Base-by-base conservation (phyloP, 2,113 vertebrate genomes). In the Oreochromis aureus region DNA sequence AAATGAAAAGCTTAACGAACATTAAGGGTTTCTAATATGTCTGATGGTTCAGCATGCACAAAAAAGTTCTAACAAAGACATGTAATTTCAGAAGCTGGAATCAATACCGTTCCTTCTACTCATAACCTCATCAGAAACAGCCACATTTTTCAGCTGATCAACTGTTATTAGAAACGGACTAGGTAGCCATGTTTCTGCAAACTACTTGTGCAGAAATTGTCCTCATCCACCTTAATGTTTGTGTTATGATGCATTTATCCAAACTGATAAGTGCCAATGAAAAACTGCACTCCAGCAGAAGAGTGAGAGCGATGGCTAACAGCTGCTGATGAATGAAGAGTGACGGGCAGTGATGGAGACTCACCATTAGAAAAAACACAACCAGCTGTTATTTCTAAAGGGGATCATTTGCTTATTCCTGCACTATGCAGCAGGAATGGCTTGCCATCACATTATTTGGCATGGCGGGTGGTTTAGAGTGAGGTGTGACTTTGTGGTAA, bases 321-420 rank as follows among this genome's bases (percentile, higher is more conserved):
- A 95, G 94, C 93, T 95, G 94, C 94, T 94, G 95, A 95, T 85
- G 94, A 93, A 94, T 55, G 73, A 95, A 88, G 87, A 95, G 84
- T 89, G 95, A 94, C 87, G 80, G 89, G 59, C 86, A 59, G 82
- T 84, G 90, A 90, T 89, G 89, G 87, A 86, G 84, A 84, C 81
- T 81, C 90, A 80, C 73, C 83, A 85, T 93, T 84, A 93, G 63
- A 95, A 91, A 91, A 95, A 92, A 92, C 87, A 91, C 87, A 80
- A 79, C 61, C 96, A 96, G 94, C 92, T 96, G 95, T 92, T 95
- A 84, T 94, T 95, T 94, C 90, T 86, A 83, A 85, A 89, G 86
- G 92, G 82, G 81, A 90, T 92, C 85, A 84, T 93, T 89, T 93
- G 94, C 91, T 95, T 90, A 89, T 95, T 91, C 92, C 84, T 24